Conservation (phyloP, 2,113 vertebrate genomes). For the Oncorhynchus kisutch region DNA sequence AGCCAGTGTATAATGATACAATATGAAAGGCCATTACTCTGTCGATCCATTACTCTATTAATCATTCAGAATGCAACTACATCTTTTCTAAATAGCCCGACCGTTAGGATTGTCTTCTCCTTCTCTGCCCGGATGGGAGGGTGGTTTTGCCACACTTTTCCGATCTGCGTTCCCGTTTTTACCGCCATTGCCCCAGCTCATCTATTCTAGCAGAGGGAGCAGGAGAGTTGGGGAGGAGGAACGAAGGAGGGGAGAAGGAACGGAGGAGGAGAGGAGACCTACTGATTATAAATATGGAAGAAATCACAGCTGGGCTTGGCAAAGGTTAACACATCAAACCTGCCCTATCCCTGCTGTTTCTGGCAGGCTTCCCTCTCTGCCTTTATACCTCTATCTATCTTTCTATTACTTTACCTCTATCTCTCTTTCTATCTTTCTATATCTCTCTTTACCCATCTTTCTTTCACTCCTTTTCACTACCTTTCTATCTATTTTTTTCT, state of each 20-base stretch:
- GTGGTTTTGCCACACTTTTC: neutral
- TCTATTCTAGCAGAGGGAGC: neutral
- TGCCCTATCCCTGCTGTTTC: neutral
- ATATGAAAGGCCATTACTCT: too few relatives aligned
- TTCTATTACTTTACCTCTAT: neutral
- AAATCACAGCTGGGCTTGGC: slow-evolving; percentile 15
- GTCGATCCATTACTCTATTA: too few relatives aligned
- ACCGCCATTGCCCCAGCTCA: neutral
- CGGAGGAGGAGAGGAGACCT: slow-evolving; percentile 1
- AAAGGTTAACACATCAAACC: slow-evolving; percentile 44
- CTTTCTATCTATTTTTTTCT: too few relatives aligned
- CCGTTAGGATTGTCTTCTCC: neutral
- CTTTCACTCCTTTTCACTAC: neutral
- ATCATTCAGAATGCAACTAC: too few relatives aligned
- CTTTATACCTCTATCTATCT: neutral
- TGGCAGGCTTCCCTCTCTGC: neutral
- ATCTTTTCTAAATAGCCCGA: too few relatives aligned
- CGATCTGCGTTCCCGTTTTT: neutral
- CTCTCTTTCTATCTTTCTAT: neutral
- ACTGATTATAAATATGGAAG: slow-evolving; percentile 38
- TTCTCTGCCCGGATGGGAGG: neutral
- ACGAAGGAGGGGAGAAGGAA: neutral
- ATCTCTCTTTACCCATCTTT: neutral
- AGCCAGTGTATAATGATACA: too few relatives aligned
- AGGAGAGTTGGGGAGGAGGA: neutral